Evolutionary conservation across 30 jellyfish, hydroid and myxozoan genomes (phyloP).

Genomic region (Turritopsis dohrnii): DNA sequence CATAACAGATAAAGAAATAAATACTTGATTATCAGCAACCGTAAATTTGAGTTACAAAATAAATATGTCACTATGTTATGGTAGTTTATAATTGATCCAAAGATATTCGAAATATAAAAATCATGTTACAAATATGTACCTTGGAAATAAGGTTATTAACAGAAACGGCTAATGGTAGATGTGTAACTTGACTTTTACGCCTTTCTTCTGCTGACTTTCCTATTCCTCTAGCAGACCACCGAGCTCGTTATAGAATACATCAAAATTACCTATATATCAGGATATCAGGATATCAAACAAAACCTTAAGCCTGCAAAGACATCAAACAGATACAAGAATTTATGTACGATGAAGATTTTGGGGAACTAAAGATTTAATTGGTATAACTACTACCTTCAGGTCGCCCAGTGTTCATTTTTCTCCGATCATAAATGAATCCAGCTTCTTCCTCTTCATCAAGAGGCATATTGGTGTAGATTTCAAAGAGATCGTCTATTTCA

Average conservation of each 20-base stretch:
- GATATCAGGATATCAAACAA: no score
- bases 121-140: neutral
- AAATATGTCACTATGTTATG: neutral
- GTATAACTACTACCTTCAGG: no score
- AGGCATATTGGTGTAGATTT: slow-evolving; percentile 9
- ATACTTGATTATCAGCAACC: no score
- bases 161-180: neutral
- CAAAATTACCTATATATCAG: no score
- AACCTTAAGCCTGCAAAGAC: no score
- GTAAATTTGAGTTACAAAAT: no score
- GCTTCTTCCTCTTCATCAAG: slow-evolving; percentile 23
- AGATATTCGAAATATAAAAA: neutral
- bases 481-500: slow-evolving; percentile 13
- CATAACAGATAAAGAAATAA: no score
- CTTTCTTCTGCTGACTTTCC: slow-evolving; percentile 45
- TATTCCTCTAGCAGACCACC: slow-evolving; percentile 29
- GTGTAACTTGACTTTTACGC: slow-evolving; percentile 16
- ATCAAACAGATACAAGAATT: no score
- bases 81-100: neutral
- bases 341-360: no score
- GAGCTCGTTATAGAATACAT: slow-evolving; percentile 14
- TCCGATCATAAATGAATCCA: slow-evolving; percentile 21
- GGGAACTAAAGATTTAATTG: no score
- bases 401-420: slow-evolving; percentile 18
- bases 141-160: neutral